A percentile compares a stretch with the other conserved stretches of the same genome.
These are phyloP conservation scores for Lipophrys pholis DNA, from an alignment of 2,113 vertebrate genomes.

Conservation along the genomic window DNA sequence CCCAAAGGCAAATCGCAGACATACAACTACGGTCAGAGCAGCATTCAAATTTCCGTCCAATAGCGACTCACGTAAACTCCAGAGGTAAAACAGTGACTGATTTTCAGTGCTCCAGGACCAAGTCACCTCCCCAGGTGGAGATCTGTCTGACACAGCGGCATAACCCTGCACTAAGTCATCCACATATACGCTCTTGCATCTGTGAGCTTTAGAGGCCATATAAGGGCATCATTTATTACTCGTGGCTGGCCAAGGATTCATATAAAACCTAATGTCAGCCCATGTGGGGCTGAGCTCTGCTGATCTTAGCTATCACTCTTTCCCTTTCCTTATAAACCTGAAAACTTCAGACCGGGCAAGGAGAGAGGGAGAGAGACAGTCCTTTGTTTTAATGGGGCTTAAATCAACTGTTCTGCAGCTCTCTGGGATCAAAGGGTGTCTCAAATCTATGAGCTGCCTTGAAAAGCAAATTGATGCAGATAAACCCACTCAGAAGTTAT, in stretches of 20 bases:
- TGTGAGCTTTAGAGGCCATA: conserved; percentile 58
- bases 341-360: conserved; percentile 15
- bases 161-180: conserved; percentile 22
- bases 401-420: conserved; percentile 25
- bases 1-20: conserved; percentile 26
- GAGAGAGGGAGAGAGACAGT: conserved; percentile 11
- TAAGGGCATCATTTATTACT: conserved; percentile 65
- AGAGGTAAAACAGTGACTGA: conserved; percentile 47
- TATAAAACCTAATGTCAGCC: conserved; percentile 56
- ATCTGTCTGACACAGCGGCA: conserved; percentile 33
- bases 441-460: background rate
- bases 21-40: conserved; percentile 43
- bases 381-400: conserved; percentile 33
- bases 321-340: conserved; percentile 35
- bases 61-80: conserved; percentile 53
- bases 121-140: conserved; percentile 47
- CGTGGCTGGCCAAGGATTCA: conserved; percentile 52
- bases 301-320: conserved; percentile 42
- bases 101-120: conserved; percentile 51
- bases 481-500: background rate
- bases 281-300: conserved; percentile 18
- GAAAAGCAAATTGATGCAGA: conserved; percentile 1
- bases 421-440: conserved; percentile 19
- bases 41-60: conserved; percentile 32
- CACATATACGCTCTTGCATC: conserved; percentile 17